Conservation (phyloP, 2,113 vertebrate species). For the Cyprinus carpio region DNA sequence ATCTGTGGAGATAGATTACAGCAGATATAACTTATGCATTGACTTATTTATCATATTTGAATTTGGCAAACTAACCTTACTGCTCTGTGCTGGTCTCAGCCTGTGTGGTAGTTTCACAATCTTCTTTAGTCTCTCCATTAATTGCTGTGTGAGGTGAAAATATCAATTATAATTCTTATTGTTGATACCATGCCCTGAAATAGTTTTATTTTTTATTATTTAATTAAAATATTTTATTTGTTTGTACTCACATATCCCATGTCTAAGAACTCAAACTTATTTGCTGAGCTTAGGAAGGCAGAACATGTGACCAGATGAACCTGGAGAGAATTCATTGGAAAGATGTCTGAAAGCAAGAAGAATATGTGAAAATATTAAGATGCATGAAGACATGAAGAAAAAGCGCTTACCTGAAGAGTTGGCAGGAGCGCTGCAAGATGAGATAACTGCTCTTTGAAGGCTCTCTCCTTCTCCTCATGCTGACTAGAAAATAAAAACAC, state of each 20-base stretch:
- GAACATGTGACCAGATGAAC: slow-evolving; percentile 86
- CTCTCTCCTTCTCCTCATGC: slow-evolving; percentile 84
- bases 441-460: slow-evolving; percentile 84
- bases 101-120: slow-evolving; percentile 80
- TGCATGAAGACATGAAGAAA: not conserved
- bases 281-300: slow-evolving; percentile 84
- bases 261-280: slow-evolving; percentile 86
- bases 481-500: slow-evolving; percentile 71
- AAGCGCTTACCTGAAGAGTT: slow-evolving; percentile 79
- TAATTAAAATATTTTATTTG: too few species aligned
- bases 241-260: slow-evolving; percentile 83
- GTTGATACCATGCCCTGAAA: not conserved
- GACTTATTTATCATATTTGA: not conserved
- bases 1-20: slow-evolving; percentile 68
- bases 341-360: not conserved
- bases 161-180: not conserved
- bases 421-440: slow-evolving; percentile 81
- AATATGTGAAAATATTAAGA: not conserved
- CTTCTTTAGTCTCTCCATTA: slow-evolving; percentile 84
- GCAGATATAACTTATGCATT: not conserved
- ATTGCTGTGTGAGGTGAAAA: slow-evolving; percentile 70
- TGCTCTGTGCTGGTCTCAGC: slow-evolving; percentile 80
- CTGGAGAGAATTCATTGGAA: slow-evolving; percentile 57
- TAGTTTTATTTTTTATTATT: not conserved
- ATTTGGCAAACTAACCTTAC: slow-evolving; percentile 73